These are phyloP conservation scores for Lasioglossum leucozonium DNA, from an alignment of 2,888 invertebrate species.

Conservation along the genomic window DNA sequence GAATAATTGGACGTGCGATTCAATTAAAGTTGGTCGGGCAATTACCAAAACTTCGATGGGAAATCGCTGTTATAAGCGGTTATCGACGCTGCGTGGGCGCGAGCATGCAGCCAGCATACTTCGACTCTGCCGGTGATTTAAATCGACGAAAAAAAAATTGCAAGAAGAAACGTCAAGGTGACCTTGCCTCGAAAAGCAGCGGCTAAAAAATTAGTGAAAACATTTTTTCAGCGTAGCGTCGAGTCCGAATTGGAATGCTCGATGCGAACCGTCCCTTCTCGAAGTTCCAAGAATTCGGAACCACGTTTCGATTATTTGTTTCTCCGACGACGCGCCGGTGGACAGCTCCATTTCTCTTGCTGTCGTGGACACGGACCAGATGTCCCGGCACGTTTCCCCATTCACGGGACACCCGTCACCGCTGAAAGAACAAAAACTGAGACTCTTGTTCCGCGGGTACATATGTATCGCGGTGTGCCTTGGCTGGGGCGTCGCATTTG, in stretches of 20 bases:
- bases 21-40: conserved; percentile 34
- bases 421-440: conserved; percentile 18
- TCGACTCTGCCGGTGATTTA: too few relatives aligned
- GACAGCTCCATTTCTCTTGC: conserved; percentile 5
- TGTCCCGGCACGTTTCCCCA: neutral
- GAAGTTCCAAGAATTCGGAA: neutral
- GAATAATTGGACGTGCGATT: conserved; percentile 53
- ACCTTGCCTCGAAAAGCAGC: too few relatives aligned
- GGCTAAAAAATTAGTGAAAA: too few relatives aligned
- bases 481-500: conserved; percentile 33
- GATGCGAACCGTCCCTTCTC: neutral
- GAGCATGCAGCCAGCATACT: too few relatives aligned
- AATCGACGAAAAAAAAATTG: too few relatives aligned
- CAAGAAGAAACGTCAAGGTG: too few relatives aligned
- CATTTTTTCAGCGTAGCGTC: too few relatives aligned
- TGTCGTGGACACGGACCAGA: conserved; percentile 8
- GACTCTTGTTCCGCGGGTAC: neutral
- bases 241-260: neutral
- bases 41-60: conserved; percentile 37
- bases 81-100: neutral
- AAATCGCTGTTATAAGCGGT: conserved; percentile 8
- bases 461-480: conserved; percentile 7
- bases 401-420: neutral
- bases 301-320: conserved; percentile 4
- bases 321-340: neutral